Percentiles rank a stretch among this genome's conserved stretches.
Conservation (phyloP, 2,888 invertebrate genomes). For the Philhelius pedissequus region DNA sequence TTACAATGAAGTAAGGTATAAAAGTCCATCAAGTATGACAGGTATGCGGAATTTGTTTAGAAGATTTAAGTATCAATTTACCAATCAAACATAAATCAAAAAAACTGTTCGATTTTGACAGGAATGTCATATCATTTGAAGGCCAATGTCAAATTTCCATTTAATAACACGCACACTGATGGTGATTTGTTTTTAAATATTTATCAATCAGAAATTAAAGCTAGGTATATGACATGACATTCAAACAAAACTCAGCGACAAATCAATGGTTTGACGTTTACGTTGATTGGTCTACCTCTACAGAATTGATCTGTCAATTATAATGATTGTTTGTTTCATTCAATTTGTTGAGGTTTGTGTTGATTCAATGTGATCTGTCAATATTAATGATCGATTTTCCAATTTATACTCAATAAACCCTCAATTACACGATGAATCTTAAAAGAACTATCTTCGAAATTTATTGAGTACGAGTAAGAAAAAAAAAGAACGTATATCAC, state of each 20-base stretch:
- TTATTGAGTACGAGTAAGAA: too few species aligned
- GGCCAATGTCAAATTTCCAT: background rate
- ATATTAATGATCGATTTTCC: too few species aligned
- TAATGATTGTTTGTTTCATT: background rate
- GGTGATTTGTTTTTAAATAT: background rate
- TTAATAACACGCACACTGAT: background rate
- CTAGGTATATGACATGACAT: background rate
- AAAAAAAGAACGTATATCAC: too few species aligned
- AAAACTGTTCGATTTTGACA: background rate
- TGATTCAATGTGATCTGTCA: too few species aligned
- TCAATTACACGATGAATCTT: too few species aligned
- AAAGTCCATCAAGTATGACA: background rate
- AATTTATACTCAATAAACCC: too few species aligned
- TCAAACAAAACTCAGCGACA: background rate
- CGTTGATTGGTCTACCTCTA: background rate
- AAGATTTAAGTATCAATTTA: background rate
- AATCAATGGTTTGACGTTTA: background rate
- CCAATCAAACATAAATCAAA: background rate
- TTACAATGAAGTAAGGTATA: background rate
- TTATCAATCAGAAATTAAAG: background rate
- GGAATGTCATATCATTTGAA: background rate
- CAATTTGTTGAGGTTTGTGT: too few species aligned
- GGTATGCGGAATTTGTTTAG: background rate
- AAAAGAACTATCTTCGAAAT: too few species aligned
- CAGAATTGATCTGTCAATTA: background rate